Evolutionary conservation across 1,140 invertebrate species (phyloP).

Genomic region (Hylyphantes graminicola): DNA sequence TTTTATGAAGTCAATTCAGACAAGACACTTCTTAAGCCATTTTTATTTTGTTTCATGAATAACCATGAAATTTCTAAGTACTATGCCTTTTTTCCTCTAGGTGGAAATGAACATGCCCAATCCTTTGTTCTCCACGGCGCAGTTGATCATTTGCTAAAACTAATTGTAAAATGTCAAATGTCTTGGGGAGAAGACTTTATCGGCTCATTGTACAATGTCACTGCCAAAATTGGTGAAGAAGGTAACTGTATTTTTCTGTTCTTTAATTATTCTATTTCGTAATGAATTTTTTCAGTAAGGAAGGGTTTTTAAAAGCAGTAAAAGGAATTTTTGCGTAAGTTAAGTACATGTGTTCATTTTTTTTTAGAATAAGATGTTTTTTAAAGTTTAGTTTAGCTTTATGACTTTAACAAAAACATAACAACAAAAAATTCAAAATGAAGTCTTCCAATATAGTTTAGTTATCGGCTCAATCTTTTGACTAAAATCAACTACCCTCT

Average conservation of each 20-base stretch:
- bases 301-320: background rate
- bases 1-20: background rate
- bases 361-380: too few species aligned
- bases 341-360: too few species aligned
- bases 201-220: constrained; percentile 38
- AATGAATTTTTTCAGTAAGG: background rate
- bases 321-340: background rate
- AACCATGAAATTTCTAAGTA: too few species aligned
- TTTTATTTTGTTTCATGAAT: too few species aligned
- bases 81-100: background rate
- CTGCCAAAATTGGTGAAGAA: constrained; percentile 52
- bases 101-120: constrained; percentile 40
- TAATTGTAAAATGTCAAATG: constrained; percentile 50
- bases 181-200: constrained; percentile 55
- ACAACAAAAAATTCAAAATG: too few species aligned
- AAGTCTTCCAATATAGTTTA: too few species aligned
- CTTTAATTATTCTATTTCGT: background rate
- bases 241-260: constrained; percentile 2
- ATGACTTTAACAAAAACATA: too few species aligned
- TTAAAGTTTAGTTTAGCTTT: too few species aligned
- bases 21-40: background rate
- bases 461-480: too few species aligned
- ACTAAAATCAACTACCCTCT: too few species aligned
- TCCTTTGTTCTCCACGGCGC: constrained; percentile 39
- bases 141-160: constrained; percentile 48